A percentile compares a stretch with the other conserved stretches of the same genome.
Evolutionary conservation across 2,113 vertebrate genomes (phyloP).

Genomic region (Chloebia gouldiae): DNA sequence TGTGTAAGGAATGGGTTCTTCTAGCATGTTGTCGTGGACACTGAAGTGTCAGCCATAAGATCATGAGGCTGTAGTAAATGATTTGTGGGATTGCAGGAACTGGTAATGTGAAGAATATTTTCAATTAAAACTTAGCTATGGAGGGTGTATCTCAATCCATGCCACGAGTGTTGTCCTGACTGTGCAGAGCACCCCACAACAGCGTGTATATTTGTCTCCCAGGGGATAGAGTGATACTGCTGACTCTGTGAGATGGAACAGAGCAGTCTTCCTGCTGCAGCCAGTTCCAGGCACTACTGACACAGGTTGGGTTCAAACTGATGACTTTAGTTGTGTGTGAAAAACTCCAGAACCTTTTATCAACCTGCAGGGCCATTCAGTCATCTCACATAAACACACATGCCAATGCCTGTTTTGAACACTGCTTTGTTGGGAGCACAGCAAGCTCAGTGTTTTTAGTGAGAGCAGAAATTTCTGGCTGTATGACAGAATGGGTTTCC

Average conservation of each 20-base stretch:
- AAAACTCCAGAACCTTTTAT: slow-evolving; percentile 39
- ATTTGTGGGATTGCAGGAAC: neutral
- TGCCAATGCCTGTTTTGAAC: neutral
- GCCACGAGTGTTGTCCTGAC: neutral
- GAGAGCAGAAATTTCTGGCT: slow-evolving; percentile 6
- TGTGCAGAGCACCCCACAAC: neutral
- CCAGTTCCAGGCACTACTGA: neutral
- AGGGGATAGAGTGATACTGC: neutral
- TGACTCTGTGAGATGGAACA: neutral
- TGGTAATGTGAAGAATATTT: neutral
- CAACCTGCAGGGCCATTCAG: slow-evolving; percentile 31
- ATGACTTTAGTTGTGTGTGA: neutral
- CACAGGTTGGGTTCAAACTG: fast-evolving
- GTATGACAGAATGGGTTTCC: neutral
- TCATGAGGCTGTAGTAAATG: neutral
- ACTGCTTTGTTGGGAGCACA: neutral
- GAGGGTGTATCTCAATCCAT: neutral
- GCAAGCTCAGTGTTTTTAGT: neutral
- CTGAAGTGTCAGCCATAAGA: neutral
- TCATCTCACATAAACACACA: neutral
- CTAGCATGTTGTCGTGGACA: neutral
- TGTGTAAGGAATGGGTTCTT: neutral
- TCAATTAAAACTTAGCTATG: neutral
- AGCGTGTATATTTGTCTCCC: fast-evolving
- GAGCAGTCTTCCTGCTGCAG: neutral